Evolutionary conservation across 2,888 invertebrate species (phyloP), one percentile per base, ranked within the genome.

Genomic region (Oxyteleia sp.): DNA sequence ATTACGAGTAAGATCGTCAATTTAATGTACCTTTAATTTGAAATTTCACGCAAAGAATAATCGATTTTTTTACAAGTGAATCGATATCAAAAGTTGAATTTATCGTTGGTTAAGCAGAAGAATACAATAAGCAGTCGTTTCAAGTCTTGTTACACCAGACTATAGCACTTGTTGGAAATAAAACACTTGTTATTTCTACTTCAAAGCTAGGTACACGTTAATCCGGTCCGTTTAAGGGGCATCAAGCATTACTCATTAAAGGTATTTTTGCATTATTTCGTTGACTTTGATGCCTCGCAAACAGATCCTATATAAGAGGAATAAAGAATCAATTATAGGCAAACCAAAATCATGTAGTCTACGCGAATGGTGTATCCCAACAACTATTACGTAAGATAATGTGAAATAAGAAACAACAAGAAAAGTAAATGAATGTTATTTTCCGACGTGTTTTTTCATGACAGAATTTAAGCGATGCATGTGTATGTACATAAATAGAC

Each of bases 131-230:
- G 11, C 35, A 53, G 13, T 64, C 23, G 18, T 18, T 45, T 23
- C 43, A 41, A 59, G 35, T 76, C 51, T 61, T 49, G 53, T 61
- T 72, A 51, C 10, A 49, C 23, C 26, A 26, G 78, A 53, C 72
- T 68, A 82, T 76, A 82, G 64, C 64, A 76, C 51, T 82, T 59
- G 82, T 82, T 76, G 71, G 49, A 76, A 64, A 43, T 29, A 57
- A 74, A 57, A 20, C 53, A 69, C 68, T 41, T 35, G 71, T 68
- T 55, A 45, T 35, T 51, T 61, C 11, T 38, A 38, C 32, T 4
- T 32, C 10, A 32, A 32, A 32, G 4, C 5, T 32, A 10, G 5
- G 10, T 32, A 32, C 5, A 32, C 32, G 20, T 71, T 71, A 29
- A 1, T 41, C 0, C 15, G 13, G 43, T 18, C 7, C 23, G 29